Conservation (phyloP, 2,888 invertebrate species). For the Pseudeuparius sepicola region DNA sequence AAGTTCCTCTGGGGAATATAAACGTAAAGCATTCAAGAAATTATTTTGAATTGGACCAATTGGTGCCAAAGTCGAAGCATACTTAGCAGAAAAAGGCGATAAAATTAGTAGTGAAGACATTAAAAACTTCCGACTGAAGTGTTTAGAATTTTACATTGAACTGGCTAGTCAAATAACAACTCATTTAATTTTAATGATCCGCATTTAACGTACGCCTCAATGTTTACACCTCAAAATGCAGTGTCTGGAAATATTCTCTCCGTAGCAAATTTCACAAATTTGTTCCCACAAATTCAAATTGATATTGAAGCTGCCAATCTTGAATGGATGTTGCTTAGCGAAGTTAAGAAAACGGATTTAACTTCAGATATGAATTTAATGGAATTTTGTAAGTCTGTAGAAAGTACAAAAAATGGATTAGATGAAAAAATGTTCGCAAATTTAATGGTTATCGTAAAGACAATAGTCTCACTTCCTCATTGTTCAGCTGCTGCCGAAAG, state of each 20-base stretch:
- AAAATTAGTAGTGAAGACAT: neutral
- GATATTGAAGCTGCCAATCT: constrained; percentile 15
- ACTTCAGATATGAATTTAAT: neutral
- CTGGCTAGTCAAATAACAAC: neutral
- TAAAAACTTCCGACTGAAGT: neutral
- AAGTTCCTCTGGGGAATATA: neutral
- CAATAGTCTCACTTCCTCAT: constrained; percentile 10
- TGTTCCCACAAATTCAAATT: constrained; percentile 13
- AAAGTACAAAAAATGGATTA: constrained; percentile 10
- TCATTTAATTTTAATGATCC: constrained; percentile 4
- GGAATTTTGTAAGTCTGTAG: constrained; percentile 9
- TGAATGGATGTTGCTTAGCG: constrained; percentile 13
- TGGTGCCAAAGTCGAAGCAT: neutral
- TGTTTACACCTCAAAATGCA: constrained; percentile 5
- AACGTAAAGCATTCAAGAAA: constrained; percentile 3
- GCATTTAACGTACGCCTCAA: constrained; percentile 4
- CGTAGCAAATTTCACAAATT: constrained; percentile 11
- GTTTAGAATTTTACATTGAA: constrained; percentile 4
- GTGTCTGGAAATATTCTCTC: constrained; percentile 7
- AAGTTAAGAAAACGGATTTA: too few relatives aligned
- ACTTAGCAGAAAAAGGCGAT: neutral
- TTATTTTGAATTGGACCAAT: neutral
- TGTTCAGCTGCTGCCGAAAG: constrained; percentile 15
- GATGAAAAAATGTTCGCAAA: constrained; percentile 12
- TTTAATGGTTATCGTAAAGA: constrained; percentile 8